Conservation (phyloP, 2,888 invertebrate species). For the Lottia gigantea region DNA sequence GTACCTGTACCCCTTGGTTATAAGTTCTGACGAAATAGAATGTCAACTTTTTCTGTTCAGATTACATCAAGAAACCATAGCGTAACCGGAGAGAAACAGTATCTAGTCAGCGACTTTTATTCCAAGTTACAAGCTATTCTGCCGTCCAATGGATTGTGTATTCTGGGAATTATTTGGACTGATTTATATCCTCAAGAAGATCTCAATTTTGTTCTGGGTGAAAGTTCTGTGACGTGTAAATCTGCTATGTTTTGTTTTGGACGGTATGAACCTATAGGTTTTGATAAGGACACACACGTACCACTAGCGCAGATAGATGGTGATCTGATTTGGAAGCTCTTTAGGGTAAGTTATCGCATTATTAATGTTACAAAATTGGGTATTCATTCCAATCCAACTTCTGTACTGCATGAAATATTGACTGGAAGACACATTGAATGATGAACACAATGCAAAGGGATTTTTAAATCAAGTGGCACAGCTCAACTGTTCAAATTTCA, state of each 20-base stretch:
- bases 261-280: slow-evolving; percentile 55
- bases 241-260: slow-evolving; percentile 62
- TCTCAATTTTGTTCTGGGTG: slow-evolving; percentile 63
- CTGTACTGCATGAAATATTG: too few relatives aligned
- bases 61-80: slow-evolving; percentile 42
- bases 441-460: too few relatives aligned
- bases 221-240: slow-evolving; percentile 45
- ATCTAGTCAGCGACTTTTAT: slow-evolving; percentile 52
- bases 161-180: slow-evolving; percentile 63
- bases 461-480: too few relatives aligned
- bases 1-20: too few relatives aligned
- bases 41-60: background rate
- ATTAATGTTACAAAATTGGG: too few relatives aligned
- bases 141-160: slow-evolving; percentile 55
- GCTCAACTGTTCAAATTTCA: too few relatives aligned
- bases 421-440: too few relatives aligned
- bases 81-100: slow-evolving; percentile 54
- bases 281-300: slow-evolving; percentile 36
- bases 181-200: slow-evolving; percentile 63
- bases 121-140: slow-evolving; percentile 39
- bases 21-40: background rate
- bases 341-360: slow-evolving; percentile 47
- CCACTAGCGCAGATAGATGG: slow-evolving; percentile 51
- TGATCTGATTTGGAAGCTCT: slow-evolving; percentile 54
- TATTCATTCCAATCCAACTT: too few relatives aligned